Base-by-base conservation (phyloP, 2,113 vertebrate genomes). In the Bagarius yarrelli region DNA sequence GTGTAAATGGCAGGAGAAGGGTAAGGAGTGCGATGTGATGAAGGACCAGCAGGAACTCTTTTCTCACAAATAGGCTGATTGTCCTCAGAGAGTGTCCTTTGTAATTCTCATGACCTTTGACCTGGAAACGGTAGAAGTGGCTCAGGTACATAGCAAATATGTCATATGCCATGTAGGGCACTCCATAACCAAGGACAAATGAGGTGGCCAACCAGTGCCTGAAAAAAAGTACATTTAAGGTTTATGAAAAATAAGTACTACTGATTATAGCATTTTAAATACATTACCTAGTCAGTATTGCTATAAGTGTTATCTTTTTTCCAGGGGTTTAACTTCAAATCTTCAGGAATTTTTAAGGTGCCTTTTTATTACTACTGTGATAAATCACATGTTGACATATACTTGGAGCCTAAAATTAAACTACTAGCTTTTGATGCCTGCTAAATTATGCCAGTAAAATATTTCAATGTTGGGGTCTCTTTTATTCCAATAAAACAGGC, bases 101-200 rank as follows among this genome's bases (percentile, higher is more conserved):
- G 85, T 93, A 93, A 86, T 94, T 92, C 40, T 83, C 72, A 0
- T 91, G 87, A 0, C 93, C 92, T 81, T 91, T 93, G 61, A 95
- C 94, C 40, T 57, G 88, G 89, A 92, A 94, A 88, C 95, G 96
- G 90, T 95, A 91, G 94, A 95, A 98, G 86, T 99, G 95, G 86
- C 96, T 98, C 80, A 99, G 93, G 90, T 97, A 99, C 98, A 99
- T 99, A 88, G 95, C 95, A 0, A 94, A 96, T 81, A 94, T 89
- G 90, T 99, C 98, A 0, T 99, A 99, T 13, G 94, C 90, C 97
- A 99, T 99, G 92, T 99, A 99, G 56, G 97, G 96, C 23, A 96
- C 93, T 0, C 96, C 92, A 30, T 96, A 93, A 94, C 96, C 95
- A 84, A 96, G 78, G 86, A 94, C 91, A 64, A 99, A 99, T 76